These are phyloP conservation scores for Parnassius smintheus DNA, from an alignment of 2,888 invertebrate genomes.

Conservation along the genomic window DNA sequence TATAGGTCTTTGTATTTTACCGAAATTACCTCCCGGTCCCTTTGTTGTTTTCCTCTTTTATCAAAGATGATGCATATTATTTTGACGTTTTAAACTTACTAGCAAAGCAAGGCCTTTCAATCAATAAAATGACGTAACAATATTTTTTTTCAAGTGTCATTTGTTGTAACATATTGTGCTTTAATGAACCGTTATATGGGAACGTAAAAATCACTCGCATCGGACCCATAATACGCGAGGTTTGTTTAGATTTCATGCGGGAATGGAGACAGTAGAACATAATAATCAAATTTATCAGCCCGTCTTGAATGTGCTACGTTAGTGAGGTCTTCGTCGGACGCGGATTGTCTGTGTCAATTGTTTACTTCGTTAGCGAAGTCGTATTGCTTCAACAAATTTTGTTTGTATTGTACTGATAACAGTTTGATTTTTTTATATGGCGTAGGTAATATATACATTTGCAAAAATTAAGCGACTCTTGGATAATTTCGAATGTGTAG, in stretches of 20 bases:
- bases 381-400: slow-evolving; percentile 54
- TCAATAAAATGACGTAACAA: slow-evolving; percentile 12
- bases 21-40: too few species aligned
- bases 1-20: too few species aligned
- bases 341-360: slow-evolving; percentile 67
- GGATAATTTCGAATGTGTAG: not conserved
- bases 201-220: slow-evolving; percentile 14
- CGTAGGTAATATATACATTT: too few species aligned
- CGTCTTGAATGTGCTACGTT: slow-evolving; percentile 58
- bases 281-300: slow-evolving; percentile 69
- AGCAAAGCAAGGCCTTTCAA: not conserved
- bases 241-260: slow-evolving; percentile 52
- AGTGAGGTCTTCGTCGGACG: slow-evolving; percentile 53
- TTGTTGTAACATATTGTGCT: not conserved
- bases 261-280: slow-evolving; percentile 49
- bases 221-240: slow-evolving; percentile 21
- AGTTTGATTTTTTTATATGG: too few species aligned
- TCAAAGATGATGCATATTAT: too few species aligned
- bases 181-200: slow-evolving; percentile 10
- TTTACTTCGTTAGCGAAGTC: slow-evolving; percentile 75
- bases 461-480: too few species aligned
- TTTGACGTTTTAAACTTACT: too few species aligned
- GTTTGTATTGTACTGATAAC: slow-evolving; percentile 30
- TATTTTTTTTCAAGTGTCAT: slow-evolving; percentile 13
- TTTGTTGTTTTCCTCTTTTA: too few species aligned